phyloP scores from a whole-genome alignment of 2,797 vertebrate genomes.

The Acanthurus tractus region DNA sequence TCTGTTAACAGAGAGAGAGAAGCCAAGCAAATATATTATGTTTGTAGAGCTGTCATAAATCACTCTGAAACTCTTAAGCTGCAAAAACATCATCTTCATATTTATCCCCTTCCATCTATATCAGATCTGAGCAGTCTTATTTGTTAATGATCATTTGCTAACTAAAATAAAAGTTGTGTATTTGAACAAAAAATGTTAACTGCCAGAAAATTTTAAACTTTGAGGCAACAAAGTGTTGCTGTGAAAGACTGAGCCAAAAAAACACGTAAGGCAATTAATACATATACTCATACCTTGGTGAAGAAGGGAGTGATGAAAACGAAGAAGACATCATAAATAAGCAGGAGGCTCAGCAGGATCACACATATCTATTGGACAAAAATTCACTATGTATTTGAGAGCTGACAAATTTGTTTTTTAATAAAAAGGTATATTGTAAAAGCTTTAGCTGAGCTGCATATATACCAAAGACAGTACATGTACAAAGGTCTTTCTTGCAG shows the following conservation, averaged over 20 bases:
- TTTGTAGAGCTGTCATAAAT: neutral
- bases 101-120: neutral
- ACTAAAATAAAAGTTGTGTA: neutral
- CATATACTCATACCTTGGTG: constrained; percentile 80
- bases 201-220: neutral
- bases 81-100: neutral
- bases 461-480: neutral
- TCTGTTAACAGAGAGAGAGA: constrained; percentile 82
- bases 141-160: neutral
- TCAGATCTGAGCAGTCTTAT: neutral
- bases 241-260: neutral
- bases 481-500: neutral
- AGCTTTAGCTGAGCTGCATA: no score
- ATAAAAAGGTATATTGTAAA: neutral
- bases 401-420: neutral
- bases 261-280: neutral
- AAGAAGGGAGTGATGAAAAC: constrained; percentile 98
- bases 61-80: constrained; percentile 6
- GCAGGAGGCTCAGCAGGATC: constrained; percentile 94
- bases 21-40: neutral
- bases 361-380: constrained; percentile 90
- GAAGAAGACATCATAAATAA: constrained; percentile 97
- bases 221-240: neutral
- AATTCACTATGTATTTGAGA: neutral
- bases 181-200: neutral